phyloP scores from a whole-genome alignment of 1,140 invertebrate genomes.

The Euwallacea fornicatus region DNA sequence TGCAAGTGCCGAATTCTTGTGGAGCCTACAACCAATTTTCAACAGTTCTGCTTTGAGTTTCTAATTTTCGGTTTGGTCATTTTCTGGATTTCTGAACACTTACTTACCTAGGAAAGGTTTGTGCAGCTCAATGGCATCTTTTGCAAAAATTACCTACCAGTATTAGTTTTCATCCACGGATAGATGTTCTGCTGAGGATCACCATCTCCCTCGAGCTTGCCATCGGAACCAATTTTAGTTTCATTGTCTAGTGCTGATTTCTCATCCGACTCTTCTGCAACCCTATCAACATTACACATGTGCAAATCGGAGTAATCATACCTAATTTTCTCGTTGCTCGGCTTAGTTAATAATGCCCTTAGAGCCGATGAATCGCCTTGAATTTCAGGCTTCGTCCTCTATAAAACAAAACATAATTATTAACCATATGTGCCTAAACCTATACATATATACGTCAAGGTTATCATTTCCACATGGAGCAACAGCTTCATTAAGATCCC shows the following conservation, averaged over 20 bases:
- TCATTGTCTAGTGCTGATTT: constrained; percentile 20
- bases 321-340: constrained; percentile 51
- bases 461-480: background rate
- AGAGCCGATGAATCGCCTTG: constrained; percentile 53
- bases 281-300: constrained; percentile 4
- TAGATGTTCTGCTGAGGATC: constrained; percentile 41
- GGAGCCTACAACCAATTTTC: too few relatives aligned
- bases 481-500: constrained; percentile 31
- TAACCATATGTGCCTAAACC: background rate
- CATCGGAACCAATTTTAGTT: constrained; percentile 8
- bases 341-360: constrained; percentile 56
- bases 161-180: constrained; percentile 53
- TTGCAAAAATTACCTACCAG: constrained; percentile 39
- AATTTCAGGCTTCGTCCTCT: background rate
- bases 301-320: constrained; percentile 40
- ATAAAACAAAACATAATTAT: background rate
- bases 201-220: background rate
- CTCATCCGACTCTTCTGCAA: constrained; percentile 1
- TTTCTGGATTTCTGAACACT: too few relatives aligned
- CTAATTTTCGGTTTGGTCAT: too few relatives aligned
- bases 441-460: too few relatives aligned
- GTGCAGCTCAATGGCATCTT: background rate
- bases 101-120: too few relatives aligned
- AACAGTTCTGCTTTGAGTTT: too few relatives aligned
- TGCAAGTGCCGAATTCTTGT: too few relatives aligned